A percentile compares a stretch with the other conserved stretches of the same genome.
phyloP scores from a whole-genome alignment of 2,888 invertebrate species.

The Ennomos erosarius region DNA sequence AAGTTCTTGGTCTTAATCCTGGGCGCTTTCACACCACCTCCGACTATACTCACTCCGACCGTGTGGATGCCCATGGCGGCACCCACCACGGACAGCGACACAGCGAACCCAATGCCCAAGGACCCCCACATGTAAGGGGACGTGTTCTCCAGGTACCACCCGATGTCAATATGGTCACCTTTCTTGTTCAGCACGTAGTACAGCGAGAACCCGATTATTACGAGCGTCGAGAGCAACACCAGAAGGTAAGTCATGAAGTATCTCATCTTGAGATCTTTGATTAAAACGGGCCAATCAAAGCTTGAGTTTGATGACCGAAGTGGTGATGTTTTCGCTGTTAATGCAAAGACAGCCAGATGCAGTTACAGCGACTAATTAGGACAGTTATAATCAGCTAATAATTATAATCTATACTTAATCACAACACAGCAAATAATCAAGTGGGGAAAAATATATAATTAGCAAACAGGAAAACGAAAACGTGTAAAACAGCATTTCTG shows the following conservation, averaged over 20 bases:
- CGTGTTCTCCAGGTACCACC: conserved; percentile 95
- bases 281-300: conserved; percentile 13
- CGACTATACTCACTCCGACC: conserved; percentile 97
- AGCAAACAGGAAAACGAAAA: no score
- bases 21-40: conserved; percentile 99
- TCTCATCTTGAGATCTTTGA: conserved; percentile 84
- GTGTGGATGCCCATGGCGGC: conserved; percentile 99
- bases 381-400: no score
- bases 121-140: conserved; percentile 99
- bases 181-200: conserved; percentile 92
- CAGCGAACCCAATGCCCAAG: conserved; percentile 96
- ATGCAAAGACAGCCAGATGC: conserved; percentile 49
- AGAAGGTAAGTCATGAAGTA: conserved; percentile 85
- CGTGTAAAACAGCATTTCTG: no score
- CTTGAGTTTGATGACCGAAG: conserved; percentile 74
- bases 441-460: no score
- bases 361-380: no score
- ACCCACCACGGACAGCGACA: conserved; percentile 98
- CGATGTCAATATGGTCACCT: conserved; percentile 94
- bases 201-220: conserved; percentile 78
- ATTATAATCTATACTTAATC: no score
- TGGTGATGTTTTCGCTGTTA: conserved; percentile 76
- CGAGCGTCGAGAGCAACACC: conserved; percentile 65
- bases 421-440: no score
- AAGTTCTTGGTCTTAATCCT: conserved; percentile 99